These are phyloP conservation scores for Gephyroberyx darwinii DNA, from an alignment of 2,797 vertebrate species.

Conservation along the genomic window DNA sequence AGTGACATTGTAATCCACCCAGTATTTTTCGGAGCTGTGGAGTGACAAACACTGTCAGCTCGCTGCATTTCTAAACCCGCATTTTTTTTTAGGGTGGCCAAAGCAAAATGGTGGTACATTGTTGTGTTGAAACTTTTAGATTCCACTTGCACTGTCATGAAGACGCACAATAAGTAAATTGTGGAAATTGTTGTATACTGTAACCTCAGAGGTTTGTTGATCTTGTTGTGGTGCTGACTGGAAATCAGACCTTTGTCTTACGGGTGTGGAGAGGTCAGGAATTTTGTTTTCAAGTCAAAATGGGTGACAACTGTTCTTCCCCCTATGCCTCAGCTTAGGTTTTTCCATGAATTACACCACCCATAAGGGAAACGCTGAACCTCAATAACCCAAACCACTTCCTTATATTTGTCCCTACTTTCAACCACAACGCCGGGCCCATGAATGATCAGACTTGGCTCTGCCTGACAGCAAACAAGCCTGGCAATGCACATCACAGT, in stretches of 20 bases:
- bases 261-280: slow-evolving; percentile 71
- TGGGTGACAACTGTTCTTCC: slow-evolving; percentile 58
- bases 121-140: slow-evolving; percentile 40
- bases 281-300: slow-evolving; percentile 78
- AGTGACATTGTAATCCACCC: slow-evolving; percentile 59
- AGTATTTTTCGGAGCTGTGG: slow-evolving; percentile 61
- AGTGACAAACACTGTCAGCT: slow-evolving; percentile 61
- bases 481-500: slow-evolving; percentile 38
- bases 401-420: slow-evolving; percentile 74
- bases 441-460: slow-evolving; percentile 67
- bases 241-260: slow-evolving; percentile 69
- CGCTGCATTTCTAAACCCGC: slow-evolving; percentile 44
- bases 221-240: slow-evolving; percentile 64
- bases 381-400: slow-evolving; percentile 81
- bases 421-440: slow-evolving; percentile 66
- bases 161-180: slow-evolving; percentile 42
- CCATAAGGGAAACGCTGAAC: slow-evolving; percentile 62
- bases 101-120: slow-evolving; percentile 13
- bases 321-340: slow-evolving; percentile 52
- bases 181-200: slow-evolving; percentile 46
- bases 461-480: slow-evolving; percentile 65
- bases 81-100: slow-evolving; percentile 7
- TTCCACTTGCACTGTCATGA: slow-evolving; percentile 19
- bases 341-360: slow-evolving; percentile 57
- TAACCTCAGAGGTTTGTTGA: slow-evolving; percentile 75